Conservation (phyloP, 2,797 vertebrate genomes). For the Garrulus glandarius region DNA sequence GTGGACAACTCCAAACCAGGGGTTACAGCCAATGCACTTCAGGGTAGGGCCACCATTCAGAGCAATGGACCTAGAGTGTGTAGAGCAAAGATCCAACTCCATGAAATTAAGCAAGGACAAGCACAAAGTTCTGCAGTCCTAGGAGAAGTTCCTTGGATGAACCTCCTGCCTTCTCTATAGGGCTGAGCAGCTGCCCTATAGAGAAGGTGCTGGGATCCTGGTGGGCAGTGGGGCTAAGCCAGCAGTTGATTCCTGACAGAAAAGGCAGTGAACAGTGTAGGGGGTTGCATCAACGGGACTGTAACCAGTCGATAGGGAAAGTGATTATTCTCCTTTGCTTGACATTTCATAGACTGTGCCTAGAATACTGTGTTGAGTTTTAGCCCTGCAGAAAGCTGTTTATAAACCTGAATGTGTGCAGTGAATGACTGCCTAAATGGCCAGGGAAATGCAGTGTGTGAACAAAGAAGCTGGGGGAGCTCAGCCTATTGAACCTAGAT, state of each 20-base stretch:
- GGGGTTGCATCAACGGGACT: background rate
- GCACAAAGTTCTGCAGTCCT: background rate
- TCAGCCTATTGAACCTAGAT: background rate
- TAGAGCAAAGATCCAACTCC: background rate
- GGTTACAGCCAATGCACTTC: background rate
- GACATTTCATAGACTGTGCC: background rate
- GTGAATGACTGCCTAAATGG: background rate
- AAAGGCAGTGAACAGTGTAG: background rate
- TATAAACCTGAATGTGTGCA: background rate
- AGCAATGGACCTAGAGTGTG: background rate
- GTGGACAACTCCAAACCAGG: background rate
- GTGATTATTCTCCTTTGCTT: background rate
- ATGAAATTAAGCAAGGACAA: background rate
- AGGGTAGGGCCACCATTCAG: background rate
- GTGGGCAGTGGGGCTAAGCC: background rate
- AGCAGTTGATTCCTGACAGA: background rate
- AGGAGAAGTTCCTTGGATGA: background rate
- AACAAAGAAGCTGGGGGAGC: fast-evolving
- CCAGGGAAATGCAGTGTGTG: background rate
- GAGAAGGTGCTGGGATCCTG: background rate
- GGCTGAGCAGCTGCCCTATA: background rate
- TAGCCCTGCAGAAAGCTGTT: background rate
- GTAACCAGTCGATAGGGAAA: background rate
- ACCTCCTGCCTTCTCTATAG: background rate
- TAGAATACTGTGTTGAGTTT: background rate